phyloP scores from a whole-genome alignment of 1,140 invertebrate genomes.

The Ooceraea biroi region DNA sequence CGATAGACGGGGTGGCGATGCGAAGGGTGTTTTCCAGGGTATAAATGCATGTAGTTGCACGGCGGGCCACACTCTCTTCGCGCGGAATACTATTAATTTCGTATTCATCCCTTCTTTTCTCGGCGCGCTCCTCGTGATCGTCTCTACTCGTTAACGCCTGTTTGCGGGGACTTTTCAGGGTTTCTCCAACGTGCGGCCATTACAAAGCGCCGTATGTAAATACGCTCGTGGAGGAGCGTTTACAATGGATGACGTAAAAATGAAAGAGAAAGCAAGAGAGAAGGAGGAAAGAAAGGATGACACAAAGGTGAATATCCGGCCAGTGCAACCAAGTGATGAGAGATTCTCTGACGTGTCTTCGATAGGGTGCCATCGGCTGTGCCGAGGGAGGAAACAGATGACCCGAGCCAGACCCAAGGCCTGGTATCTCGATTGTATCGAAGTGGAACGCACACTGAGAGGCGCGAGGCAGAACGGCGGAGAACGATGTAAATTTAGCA shows the following conservation, averaged over 20 bases:
- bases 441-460: conserved; percentile 14
- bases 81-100: conserved; percentile 75
- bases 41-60: conserved; percentile 71
- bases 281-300: not conserved
- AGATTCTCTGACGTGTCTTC: conserved; percentile 47
- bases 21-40: conserved; percentile 48
- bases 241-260: conserved; percentile 44
- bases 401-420: conserved; percentile 20
- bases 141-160: conserved; percentile 68
- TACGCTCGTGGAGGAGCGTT: conserved; percentile 40
- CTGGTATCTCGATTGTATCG: conserved; percentile 54
- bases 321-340: conserved; percentile 17
- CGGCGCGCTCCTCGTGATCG: conserved; percentile 62
- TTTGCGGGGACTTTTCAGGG: conserved; percentile 40
- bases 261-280: conserved; percentile 32
- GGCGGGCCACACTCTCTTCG: conserved; percentile 59
- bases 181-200: not conserved
- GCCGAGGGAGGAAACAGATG: conserved; percentile 57
- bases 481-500: conserved; percentile 57
- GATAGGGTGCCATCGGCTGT: not conserved
- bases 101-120: conserved; percentile 73
- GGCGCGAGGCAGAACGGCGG: conserved; percentile 25
- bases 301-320: conserved; percentile 49
- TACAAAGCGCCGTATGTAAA: conserved; percentile 50
- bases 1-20: conserved; percentile 46